These are phyloP conservation scores for Tetraodon nigroviridis DNA, from an alignment of 2,113 vertebrate genomes.

Conservation along the genomic window DNA sequence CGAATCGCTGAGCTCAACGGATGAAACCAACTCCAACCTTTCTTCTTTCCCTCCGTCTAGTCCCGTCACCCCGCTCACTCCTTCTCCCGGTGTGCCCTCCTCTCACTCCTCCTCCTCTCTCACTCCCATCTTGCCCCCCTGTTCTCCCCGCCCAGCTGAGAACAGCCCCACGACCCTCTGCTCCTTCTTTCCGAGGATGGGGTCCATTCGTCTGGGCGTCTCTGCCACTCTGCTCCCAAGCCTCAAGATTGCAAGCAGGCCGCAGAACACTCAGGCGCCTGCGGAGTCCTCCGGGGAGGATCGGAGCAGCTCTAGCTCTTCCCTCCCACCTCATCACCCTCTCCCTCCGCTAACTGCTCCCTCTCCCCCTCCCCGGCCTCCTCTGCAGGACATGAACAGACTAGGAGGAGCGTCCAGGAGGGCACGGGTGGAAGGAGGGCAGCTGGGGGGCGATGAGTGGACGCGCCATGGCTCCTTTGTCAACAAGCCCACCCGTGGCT, in stretches of 20 bases:
- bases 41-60: conserved; percentile 72
- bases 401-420: conserved; percentile 88
- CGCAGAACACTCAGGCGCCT: conserved; percentile 35
- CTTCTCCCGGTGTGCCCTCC: conserved; percentile 64
- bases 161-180: conserved; percentile 93
- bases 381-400: conserved; percentile 97
- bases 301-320: conserved; percentile 53
- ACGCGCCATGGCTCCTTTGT: conserved; percentile 98
- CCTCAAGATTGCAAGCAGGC: conserved; percentile 65
- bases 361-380: conserved; percentile 79
- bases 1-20: conserved; percentile 85
- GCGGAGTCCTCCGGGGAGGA: conserved; percentile 57
- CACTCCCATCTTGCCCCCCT: conserved; percentile 75
- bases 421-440: conserved; percentile 94
- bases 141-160: conserved; percentile 69
- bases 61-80: conserved; percentile 70
- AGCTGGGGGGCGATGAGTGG: conserved; percentile 97
- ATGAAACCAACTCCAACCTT: conserved; percentile 70
- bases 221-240: conserved; percentile 79
- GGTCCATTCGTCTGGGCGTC: conserved; percentile 85
- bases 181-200: conserved; percentile 95
- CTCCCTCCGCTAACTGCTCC: conserved; percentile 66
- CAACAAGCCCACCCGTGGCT: conserved; percentile 94
- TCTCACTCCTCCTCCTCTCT: conserved; percentile 86
- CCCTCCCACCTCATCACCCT: conserved; percentile 53